A percentile compares a stretch with the other conserved stretches of the same genome.
phyloP scores from a whole-genome alignment of 1,140 invertebrate genomes.

The Camponotus pennsylvanicus region DNA sequence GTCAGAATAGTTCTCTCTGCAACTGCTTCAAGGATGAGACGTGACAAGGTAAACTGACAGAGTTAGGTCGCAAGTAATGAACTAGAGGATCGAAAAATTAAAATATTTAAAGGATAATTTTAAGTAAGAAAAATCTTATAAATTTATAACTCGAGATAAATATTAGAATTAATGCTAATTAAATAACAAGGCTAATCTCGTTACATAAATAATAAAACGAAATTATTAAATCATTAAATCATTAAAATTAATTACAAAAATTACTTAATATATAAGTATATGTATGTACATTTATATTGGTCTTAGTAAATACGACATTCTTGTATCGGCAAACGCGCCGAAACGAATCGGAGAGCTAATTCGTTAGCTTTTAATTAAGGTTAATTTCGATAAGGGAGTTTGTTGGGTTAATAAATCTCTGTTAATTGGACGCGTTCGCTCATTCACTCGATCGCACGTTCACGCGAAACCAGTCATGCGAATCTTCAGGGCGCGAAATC shows the following conservation, averaged over 20 bases:
- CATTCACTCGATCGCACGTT: slow-evolving; percentile 56
- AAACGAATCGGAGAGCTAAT: slow-evolving; percentile 40
- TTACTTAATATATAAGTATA: not conserved
- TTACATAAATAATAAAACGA: not conserved
- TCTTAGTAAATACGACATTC: not conserved
- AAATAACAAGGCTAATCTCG: not conserved
- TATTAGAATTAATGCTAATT: not conserved
- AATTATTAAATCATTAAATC: not conserved
- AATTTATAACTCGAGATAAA: not conserved
- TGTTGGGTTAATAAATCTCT: slow-evolving; percentile 60
- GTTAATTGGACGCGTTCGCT: slow-evolving; percentile 60
- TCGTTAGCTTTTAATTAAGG: slow-evolving; percentile 58
- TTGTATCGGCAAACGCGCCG: not conserved
- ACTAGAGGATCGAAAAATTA: not conserved
- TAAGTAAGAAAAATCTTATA: not conserved
- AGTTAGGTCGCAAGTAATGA: not conserved
- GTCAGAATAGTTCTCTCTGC: not conserved
- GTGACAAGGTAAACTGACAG: slow-evolving; percentile 3
- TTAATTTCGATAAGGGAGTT: slow-evolving; percentile 61
- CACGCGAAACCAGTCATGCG: slow-evolving; percentile 56
- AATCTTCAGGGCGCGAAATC: slow-evolving; percentile 55
- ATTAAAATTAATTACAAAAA: slow-evolving; percentile 3
- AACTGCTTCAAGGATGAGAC: not conserved
- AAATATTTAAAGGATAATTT: not conserved
- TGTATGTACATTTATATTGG: not conserved